These are phyloP conservation scores for Caenorhabditis latens DNA, from an alignment of 1,140 invertebrate genomes.

Conservation along the genomic window DNA sequence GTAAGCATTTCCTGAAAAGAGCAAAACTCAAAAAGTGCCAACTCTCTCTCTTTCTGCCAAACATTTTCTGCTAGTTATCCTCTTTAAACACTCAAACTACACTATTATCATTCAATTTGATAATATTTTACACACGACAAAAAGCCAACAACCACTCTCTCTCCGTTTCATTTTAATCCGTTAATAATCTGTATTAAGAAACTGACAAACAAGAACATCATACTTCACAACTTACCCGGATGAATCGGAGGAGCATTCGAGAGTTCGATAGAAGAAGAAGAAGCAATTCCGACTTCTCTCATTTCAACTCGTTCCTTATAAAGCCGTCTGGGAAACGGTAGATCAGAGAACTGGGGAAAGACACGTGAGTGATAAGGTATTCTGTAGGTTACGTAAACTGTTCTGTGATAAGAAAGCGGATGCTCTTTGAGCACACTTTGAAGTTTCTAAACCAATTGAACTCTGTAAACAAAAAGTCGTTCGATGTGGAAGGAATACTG, in stretches of 20 bases:
- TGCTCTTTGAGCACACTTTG: slow-evolving; percentile 50
- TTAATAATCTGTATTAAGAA: slow-evolving; percentile 31
- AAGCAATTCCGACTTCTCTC: neutral
- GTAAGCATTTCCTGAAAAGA: neutral
- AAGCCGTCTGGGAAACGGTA: neutral
- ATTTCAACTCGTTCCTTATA: neutral
- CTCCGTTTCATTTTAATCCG: slow-evolving; percentile 4
- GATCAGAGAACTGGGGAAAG: slow-evolving; percentile 30
- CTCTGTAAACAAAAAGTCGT: slow-evolving; percentile 26
- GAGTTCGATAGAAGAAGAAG: neutral
- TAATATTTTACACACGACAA: neutral
- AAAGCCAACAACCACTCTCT: slow-evolving; percentile 32
- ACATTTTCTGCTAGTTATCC: neutral
- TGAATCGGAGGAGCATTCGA: slow-evolving; percentile 42
- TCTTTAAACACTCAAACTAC: slow-evolving; percentile 11
- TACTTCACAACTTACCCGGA: slow-evolving; percentile 40
- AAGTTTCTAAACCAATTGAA: slow-evolving; percentile 1
- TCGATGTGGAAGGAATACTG: slow-evolving; percentile 16
- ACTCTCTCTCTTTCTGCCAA: neutral
- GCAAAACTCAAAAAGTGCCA: slow-evolving; percentile 22
- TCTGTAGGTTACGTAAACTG: slow-evolving; percentile 7
- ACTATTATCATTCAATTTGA: slow-evolving; percentile 4
- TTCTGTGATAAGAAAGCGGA: slow-evolving; percentile 21
- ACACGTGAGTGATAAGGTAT: slow-evolving; percentile 17
- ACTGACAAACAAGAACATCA: neutral